A percentile compares a stretch with the other conserved stretches of the same genome.
Evolutionary conservation across 2,113 vertebrate species (phyloP).

Genomic region (Acanthochromis polyacanthus): DNA sequence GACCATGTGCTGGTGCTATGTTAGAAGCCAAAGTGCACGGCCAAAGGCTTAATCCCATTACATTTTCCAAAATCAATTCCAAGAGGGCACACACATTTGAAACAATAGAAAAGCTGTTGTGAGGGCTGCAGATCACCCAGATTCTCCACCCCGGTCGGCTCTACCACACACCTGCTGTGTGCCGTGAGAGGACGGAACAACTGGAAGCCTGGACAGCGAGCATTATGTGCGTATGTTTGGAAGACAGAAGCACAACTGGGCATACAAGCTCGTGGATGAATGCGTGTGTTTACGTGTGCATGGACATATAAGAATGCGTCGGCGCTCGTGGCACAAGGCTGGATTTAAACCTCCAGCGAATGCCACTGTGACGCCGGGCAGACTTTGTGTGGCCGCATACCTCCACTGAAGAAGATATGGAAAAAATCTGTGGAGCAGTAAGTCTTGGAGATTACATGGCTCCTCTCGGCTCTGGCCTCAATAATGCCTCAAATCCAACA

Average conservation of each 20-base stretch:
- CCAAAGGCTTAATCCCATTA: slow-evolving; percentile 59
- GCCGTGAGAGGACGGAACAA: slow-evolving; percentile 81
- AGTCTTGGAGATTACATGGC: slow-evolving; percentile 83
- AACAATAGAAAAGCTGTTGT: slow-evolving; percentile 84
- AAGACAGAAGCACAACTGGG: slow-evolving; percentile 56
- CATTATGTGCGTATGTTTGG: slow-evolving; percentile 43
- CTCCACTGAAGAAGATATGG: slow-evolving; percentile 81
- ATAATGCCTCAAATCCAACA: slow-evolving; percentile 77
- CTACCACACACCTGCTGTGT: slow-evolving; percentile 83
- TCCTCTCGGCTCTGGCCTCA: slow-evolving; percentile 71
- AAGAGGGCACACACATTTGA: slow-evolving; percentile 53
- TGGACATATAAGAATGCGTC: slow-evolving; percentile 62
- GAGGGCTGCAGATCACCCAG: slow-evolving; percentile 40
- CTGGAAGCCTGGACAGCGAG: slow-evolving; percentile 68
- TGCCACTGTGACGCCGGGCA: slow-evolving; percentile 83
- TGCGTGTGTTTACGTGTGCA: slow-evolving; percentile 53
- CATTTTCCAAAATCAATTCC: slow-evolving; percentile 67
- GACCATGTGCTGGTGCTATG: slow-evolving; percentile 4
- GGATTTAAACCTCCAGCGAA: slow-evolving; percentile 80
- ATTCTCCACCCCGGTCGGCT: slow-evolving; percentile 34
- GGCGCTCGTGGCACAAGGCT: slow-evolving; percentile 71
- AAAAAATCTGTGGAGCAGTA: slow-evolving; percentile 82
- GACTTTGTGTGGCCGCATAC: slow-evolving; percentile 83
- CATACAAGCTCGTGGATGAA: slow-evolving; percentile 46
- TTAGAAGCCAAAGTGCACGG: slow-evolving; percentile 29